Percentiles rank a stretch among this genome's conserved stretches.
These are phyloP conservation scores for Noctua comes DNA, from an alignment of 2,888 invertebrate species.

Conservation along the genomic window DNA sequence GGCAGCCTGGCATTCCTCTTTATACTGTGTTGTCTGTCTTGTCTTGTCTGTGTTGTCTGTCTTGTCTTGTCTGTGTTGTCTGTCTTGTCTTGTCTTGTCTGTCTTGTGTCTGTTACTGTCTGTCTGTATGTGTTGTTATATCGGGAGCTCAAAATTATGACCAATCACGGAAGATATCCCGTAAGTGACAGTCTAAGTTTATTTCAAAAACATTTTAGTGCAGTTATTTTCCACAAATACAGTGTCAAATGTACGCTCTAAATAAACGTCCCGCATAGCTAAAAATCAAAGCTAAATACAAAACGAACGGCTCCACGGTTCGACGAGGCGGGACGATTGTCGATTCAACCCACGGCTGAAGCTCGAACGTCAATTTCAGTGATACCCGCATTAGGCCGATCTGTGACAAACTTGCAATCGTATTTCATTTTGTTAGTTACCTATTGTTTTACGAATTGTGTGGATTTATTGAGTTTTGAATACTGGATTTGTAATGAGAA, in stretches of 20 bases:
- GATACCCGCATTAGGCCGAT: conserved; percentile 47
- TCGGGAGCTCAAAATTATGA: too few species aligned
- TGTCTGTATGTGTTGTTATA: too few species aligned
- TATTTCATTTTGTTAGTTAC: conserved; percentile 39
- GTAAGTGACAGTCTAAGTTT: too few species aligned
- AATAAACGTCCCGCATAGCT: conserved; percentile 27
- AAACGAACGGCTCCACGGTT: conserved; percentile 1
- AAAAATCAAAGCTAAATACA: conserved; percentile 45
- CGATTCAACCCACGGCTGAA: conserved; percentile 38
- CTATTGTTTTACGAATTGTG: conserved; percentile 31
- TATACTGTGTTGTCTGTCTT: too few species aligned
- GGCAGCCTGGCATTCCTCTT: too few species aligned
- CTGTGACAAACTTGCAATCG: conserved; percentile 42
- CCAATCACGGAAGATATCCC: too few species aligned
- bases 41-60: too few species aligned
- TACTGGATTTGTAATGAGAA: conserved; percentile 1
- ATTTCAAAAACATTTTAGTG: background rate
- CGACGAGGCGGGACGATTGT: conserved; percentile 47
- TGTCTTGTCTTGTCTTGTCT: too few species aligned
- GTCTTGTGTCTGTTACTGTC: too few species aligned
- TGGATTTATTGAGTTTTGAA: conserved; percentile 28
- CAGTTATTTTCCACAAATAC: background rate
- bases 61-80: too few species aligned
- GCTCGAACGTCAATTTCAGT: conserved; percentile 48
- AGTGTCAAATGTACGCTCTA: background rate